Base-by-base conservation (phyloP, 2,797 vertebrate genomes). In the Lophius americanus region DNA sequence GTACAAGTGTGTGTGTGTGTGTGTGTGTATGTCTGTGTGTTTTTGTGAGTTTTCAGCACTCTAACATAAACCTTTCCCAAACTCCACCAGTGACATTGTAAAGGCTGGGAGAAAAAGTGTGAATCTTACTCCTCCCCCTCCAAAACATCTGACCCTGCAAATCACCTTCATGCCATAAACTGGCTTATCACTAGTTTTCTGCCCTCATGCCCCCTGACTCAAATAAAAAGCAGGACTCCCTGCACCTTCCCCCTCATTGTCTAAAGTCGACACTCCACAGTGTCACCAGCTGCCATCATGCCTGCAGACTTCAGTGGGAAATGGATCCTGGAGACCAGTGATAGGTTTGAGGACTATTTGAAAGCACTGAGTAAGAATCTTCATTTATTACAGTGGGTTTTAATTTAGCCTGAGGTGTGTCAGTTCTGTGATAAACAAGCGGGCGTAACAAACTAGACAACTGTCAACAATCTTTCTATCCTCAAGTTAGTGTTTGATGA, bases 331-430 rank as follows among this genome's bases (percentile, higher is more conserved):
- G 93, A 94, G 79, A 91, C 51, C 63, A 97, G 86, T 62, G 92
- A 96, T 0, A 96, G 96, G 85, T 95, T 97, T 85, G 96, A 98
- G 55, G 95, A 94, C 14, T 96, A 95, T 89, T 93, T 99, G 91
- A 95, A 96, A 85, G 93, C 91, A 8, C 86, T 99, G 79, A 93
- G 96, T 98, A 95, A 96, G 93, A 78, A 48, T 57, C 43, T 36
- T 71, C 68, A 55, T 0, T 33, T n/a, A 3, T 8, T 8, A 23
- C 2, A 23, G 23, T 23, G 23, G 23, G 23, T 54, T 52, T 47
- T 0, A 47, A 63, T 73, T 68, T 10, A 9, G 0, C 50, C 13
- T 37, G 0, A 52, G 56, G 51, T 68, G 55, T 58, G 3, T 61
- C 35, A 23, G 2, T 42, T 70, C 32, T 59, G 11, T 54, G 14